Base-by-base conservation (phyloP, 2,888 invertebrate genomes). In the Drosophila picticornis region DNA sequence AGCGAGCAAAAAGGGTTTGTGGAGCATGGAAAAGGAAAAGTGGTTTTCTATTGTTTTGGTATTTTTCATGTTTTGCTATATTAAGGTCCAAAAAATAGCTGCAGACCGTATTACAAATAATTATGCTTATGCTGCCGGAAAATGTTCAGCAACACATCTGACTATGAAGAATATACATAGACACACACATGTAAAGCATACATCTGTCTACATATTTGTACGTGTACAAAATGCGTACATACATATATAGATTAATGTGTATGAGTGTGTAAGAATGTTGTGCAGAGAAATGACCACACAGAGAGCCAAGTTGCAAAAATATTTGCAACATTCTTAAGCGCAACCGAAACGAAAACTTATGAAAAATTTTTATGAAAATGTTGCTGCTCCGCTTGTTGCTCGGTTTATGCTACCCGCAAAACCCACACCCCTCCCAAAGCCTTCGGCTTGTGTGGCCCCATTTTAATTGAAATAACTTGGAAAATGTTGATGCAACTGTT, bases 291-390 rank as follows among this genome's bases (percentile, higher is more conserved):
- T 88, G 82, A 89, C 87, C 89, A 75, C 89, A 89, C 67, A 76
- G 81, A 67, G 58, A 69, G 60, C 59, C 75, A 75, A 73, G 79
- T 62, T 78, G 75, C 69, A 79, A 82, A 87, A 83, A 89, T 84
- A 74, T 82, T 83, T 74, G 77, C 85, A 87, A 85, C 77, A 89
- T 86, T 86, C 90, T 89, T 88, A 77, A 80, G 83, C 78, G 79
- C 77, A 84, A 89, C 88, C 80, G 71, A 88, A 90, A 88, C 81
- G 85, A 78, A 90, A 88, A 86, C 82, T 89, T 86, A 89, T 86
- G 89, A 89, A 89, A 81, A 84, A 86, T 46, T 88, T 31, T 81
- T 86, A 89, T 87, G 87, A 84, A 87, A 71, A 89, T 86, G 71
- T 70, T 64, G 57, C 57, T 65, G 63, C 73, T 76, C 29, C 53